Percentiles rank a stretch among this genome's conserved stretches.
Evolutionary conservation across 2,888 invertebrate species (phyloP).

Genomic region (Sicus ferrugineus): DNA sequence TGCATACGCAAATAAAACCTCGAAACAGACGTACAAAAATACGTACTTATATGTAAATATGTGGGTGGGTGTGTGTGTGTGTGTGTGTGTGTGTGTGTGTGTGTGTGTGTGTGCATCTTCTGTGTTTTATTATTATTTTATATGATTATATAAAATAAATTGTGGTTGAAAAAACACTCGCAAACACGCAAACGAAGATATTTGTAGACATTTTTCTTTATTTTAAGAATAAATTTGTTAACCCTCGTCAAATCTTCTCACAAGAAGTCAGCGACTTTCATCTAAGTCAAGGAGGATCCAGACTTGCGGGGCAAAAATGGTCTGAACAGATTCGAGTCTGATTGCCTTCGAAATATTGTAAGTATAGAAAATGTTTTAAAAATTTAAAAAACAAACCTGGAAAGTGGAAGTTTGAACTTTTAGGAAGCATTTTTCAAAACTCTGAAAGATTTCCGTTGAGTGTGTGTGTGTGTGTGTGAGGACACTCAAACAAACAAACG

Average conservation of each 20-base stretch:
- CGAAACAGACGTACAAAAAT: neutral
- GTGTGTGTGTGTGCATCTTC: conserved; percentile 12
- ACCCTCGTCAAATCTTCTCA: no score
- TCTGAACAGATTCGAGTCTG: no score
- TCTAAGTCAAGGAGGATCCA: no score
- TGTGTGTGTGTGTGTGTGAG: conserved; percentile 6
- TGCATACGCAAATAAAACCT: conserved; percentile 4
- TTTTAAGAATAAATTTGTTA: no score
- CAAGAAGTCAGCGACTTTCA: no score
- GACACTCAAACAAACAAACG: neutral
- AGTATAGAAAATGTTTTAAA: no score
- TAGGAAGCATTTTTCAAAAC: no score
- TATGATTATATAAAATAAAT: conserved; percentile 30
- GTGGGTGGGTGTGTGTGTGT: conserved; percentile 13
- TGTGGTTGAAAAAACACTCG: neutral
- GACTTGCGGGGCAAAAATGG: no score
- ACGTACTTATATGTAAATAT: conserved; percentile 10
- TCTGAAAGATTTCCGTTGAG: conserved; percentile 26
- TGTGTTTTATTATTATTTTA: conserved; percentile 34
- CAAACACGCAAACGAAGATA: neutral
- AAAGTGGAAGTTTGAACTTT: no score
- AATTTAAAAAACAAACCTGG: no score
- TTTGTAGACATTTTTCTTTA: no score
- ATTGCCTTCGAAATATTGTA: no score
- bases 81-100: conserved; percentile 6